Base-by-base conservation (phyloP, 2,113 vertebrate species). In the Burhinus oedicnemus region DNA sequence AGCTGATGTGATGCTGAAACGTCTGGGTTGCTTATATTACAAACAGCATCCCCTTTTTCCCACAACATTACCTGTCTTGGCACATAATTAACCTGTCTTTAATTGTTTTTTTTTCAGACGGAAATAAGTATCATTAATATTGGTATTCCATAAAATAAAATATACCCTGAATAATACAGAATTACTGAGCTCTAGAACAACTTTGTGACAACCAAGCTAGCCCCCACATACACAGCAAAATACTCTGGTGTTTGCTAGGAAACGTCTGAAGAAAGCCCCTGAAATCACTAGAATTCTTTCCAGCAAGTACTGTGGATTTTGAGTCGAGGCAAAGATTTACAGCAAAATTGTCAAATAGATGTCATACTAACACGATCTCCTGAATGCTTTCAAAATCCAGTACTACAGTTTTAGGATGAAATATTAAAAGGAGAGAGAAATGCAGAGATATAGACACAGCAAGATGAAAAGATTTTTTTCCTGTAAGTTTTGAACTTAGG, bases 331-430 rank as follows among this genome's bases (percentile, higher is more conserved):
- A 92, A 83, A 88, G 57, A 42, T 47, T 83, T 70, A 55, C 20
- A 38, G 71, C 12, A 74, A 81, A 89, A 64, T 25, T 49, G 32
- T 68, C 55, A 93, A 71, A 75, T 20, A 75, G 27, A 55, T 36
- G 22, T 51, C 27, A 64, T 30, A 34, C 8, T n/a, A 78, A 65
- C 9, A 34, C 0, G 0, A 71, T 47, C 23, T 15, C n/a, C 11
- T 14, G 11, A 83, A 70, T 45, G 58, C 8, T 49, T 93, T 36
- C 11, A 72, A 66, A 95, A 91, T 72, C 27, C 47, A 79, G 15
- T 55, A 16, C 25, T 74, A 36, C 29, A 60, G 9, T 78, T 93
- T 78, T 58, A 69, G n/a, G 29, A 34, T 49, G 34, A 75, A 81
- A 81, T 78, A 55, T 11, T 55, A 42, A 83, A 86, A 32, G 25